Base-by-base conservation (phyloP, 2,797 vertebrate species). In the Sebastes glaucus region DNA sequence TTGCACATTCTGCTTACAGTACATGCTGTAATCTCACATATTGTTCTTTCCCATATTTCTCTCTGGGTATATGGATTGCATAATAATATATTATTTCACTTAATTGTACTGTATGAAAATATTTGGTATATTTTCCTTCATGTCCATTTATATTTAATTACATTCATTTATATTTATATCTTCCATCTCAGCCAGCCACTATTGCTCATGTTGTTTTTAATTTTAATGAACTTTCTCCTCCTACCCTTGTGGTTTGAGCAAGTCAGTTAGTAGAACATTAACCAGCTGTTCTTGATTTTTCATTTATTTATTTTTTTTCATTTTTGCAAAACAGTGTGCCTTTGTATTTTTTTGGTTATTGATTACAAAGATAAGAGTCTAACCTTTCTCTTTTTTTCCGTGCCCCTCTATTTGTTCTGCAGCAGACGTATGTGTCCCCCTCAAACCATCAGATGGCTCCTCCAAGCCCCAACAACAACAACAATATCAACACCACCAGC, bases 391-490 rank as follows among this genome's bases (percentile, higher is more conserved):
- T 27, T 42, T 27, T 32, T 42, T 42, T n/a, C 16, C 20, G 10
- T 52, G 20, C 20, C 42, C 35, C 35, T 82, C 11, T 69, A 2
- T 80, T 81, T 85, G 25, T 52, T 81, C 73, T 81, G 46, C 93
- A 95, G 93, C 96, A 97, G 96, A 94, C 96, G 23, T 97, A 97
- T 97, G 97, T 97, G 93, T 95, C 97, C 46, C 83, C 92, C 67
- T 92, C 97, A 88, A 95, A 94, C 70, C 97, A 97, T 92, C 97
- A 97, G 75, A 97, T 98, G 97, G 96, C 96, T 87, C 96, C 97
- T 23, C 96, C 97, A 82, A 98, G 97, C 94, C 97, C 97, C 78
- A 97, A 95, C 93, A 95, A 94, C 92, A 96, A 95, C 81, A 96
- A 88, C 86, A 95, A 72, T 72, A 93, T 92, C 92, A 97, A 94